phyloP scores from a whole-genome alignment of 1,140 invertebrate genomes.

The Drosophila busckii region DNA sequence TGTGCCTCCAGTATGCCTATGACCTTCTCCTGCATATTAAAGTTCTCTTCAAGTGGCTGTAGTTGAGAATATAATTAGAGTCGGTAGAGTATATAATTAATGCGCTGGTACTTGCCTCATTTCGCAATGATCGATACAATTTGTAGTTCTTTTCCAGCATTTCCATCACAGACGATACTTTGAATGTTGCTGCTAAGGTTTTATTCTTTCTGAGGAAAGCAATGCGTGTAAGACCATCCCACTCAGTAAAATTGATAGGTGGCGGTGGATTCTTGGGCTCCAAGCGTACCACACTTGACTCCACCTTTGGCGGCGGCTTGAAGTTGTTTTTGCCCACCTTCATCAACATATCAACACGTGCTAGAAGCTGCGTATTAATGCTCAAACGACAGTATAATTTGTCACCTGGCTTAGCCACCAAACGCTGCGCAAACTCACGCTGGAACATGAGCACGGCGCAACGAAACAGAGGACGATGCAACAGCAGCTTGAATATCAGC shows the following conservation, averaged over 20 bases:
- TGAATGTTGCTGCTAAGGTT: conserved; percentile 91
- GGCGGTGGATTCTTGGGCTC: conserved; percentile 98
- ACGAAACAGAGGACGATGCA: conserved; percentile 92
- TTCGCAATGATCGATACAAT: conserved; percentile 91
- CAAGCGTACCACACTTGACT: conserved; percentile 98
- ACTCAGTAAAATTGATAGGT: conserved; percentile 97
- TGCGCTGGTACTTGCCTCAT: conserved; percentile 84
- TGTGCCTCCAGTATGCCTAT: conserved; percentile 85
- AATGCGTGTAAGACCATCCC: conserved; percentile 97
- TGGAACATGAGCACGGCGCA: conserved; percentile 99
- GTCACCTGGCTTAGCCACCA: conserved; percentile 98
- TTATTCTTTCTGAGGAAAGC: conserved; percentile 98
- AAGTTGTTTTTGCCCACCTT: conserved; percentile 99
- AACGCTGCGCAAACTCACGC: conserved; percentile 97
- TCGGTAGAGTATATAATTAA: neutral
- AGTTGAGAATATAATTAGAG: conserved; percentile 1
- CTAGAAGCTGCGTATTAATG: conserved; percentile 97
- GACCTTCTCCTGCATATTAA: conserved; percentile 92
- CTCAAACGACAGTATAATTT: conserved; percentile 98
- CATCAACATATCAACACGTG: conserved; percentile 97
- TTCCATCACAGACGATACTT: conserved; percentile 89
- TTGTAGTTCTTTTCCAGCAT: conserved; percentile 95
- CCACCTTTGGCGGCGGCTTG: conserved; percentile 98
- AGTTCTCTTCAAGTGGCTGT: conserved; percentile 88
- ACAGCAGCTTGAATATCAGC: conserved; percentile 96